Evolutionary conservation across 2,888 invertebrate genomes (phyloP), one percentile per base, ranked within the genome.

Genomic region (Calliscelio sp.): DNA sequence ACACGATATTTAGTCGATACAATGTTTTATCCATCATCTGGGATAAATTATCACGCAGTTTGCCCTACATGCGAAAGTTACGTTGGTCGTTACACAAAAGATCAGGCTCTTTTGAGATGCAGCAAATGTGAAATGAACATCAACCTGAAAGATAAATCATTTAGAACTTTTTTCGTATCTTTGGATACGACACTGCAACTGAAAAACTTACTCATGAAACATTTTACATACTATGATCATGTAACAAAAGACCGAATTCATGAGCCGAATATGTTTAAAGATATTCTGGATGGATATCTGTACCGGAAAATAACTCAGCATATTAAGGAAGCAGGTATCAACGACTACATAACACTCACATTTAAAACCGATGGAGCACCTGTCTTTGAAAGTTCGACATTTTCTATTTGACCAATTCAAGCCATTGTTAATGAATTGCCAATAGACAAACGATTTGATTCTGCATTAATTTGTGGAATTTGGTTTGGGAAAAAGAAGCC

Each of bases 401-500:
- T 20, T 53, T 51, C 20, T 22, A n/a, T 68, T 5, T 68, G 24
- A 22, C 38, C 44, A 8, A 51, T 68, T 22, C 51, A 53, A 35
- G 2, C 14, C 4, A 24, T 53, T 3, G 7, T 53, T 14, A 68
- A 68, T 53, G 51, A 68, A 53, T 14, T 53, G 1, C 68, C 68
- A 20, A n/a, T 38, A 0, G 38, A 51, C 8, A 24, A 28, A 35
- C 7, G 65, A 46, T 2, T 46, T 4, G 1, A 6, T 25, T 46
- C 24, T 20, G 7, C 28, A 24, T n/a, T 68, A 7, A 0, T 51
- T 0, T 68, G n/a, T 51, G 68, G 51, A 14, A 14, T 68, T 11
- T 68, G 51, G 51, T 68, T 68, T 38, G 68, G 68, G 1, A 51
- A 32, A 22, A 24, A 20, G 0, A 68, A 68, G n/a, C 53, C 68